Percentiles rank a stretch among this genome's conserved stretches.
These are phyloP conservation scores for Cyclopterus lumpus DNA, from an alignment of 2,797 vertebrate genomes.

Conservation along the genomic window DNA sequence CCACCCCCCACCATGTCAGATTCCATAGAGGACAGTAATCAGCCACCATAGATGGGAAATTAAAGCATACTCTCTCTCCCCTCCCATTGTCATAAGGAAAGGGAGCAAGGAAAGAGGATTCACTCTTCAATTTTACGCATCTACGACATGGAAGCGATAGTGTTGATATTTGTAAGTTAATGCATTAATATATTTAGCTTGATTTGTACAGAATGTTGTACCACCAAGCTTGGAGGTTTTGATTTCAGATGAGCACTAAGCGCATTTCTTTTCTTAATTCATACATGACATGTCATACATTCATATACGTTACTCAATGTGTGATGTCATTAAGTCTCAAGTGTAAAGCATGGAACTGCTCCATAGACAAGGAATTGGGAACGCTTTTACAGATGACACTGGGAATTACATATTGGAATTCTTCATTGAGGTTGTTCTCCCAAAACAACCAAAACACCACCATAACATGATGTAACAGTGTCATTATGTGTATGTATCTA, in stretches of 20 bases:
- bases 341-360: too few species aligned
- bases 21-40: not conserved
- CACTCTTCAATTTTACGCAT: not conserved
- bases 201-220: not conserved
- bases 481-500: not conserved
- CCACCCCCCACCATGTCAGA: not conserved
- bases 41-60: not conserved
- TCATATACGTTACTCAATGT: too few species aligned
- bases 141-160: not conserved
- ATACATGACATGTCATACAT: too few species aligned
- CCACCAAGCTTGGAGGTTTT: not conserved
- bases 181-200: not conserved
- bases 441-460: too few species aligned
- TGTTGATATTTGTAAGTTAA: not conserved
- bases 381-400: too few species aligned
- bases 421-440: not conserved
- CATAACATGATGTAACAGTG: not conserved
- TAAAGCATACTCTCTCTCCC: not conserved
- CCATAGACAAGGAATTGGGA: too few species aligned
- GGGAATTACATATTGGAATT: not conserved
- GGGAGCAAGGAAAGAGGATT: not conserved
- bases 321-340: too few species aligned
- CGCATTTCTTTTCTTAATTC: too few species aligned
- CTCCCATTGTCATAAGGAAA: not conserved
- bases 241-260: not conserved